Evolutionary conservation across 2,888 invertebrate species (phyloP), one percentile per base, ranked within the genome.

Genomic region (Noctua janthe): DNA sequence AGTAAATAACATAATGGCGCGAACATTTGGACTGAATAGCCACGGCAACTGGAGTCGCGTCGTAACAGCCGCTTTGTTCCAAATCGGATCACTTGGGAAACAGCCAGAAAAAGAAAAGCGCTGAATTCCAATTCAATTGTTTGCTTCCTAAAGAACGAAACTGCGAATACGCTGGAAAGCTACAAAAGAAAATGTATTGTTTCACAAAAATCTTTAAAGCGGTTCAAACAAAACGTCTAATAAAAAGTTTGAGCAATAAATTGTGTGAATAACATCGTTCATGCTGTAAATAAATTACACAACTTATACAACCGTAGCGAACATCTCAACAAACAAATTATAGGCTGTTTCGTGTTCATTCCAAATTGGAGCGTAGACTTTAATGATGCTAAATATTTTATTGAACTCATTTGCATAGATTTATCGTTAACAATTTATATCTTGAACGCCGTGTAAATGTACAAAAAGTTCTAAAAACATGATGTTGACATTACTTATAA

Each of bases 1-100:
- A 90, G 95, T 95, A 96, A 96, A 96, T 94, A 96, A 94, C 92
- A 93, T 94, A 95, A 95, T 94, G 93, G 91, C 90, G 91, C 90
- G 93, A 94, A 94, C 93, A 91, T 92, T 94, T 83, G 72, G 75
- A 35, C 43, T 82, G 84, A 79, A 80, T 69, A 85, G 85, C 86
- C 71, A 86, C 71, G 84, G 89, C 90, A 90, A 92, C 90, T 74
- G 81, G 80, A 80, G 69, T 76, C 74, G 47, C 66, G 51, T 54
- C 74, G 56, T 71, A 79, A 81, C 90, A 83, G 74, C 47, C 80
- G 76, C 83, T 87, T 86, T 88, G 84, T 88, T 90, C 87, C 85
- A 89, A 88, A 85, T 82, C 84, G 80, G 86, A 88, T 89, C 85
- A 87, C 86, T 91, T 91, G 90, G 89, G 78, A 84, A 86, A 83